Conservation (phyloP, 2,797 vertebrate species). For the Ctenochaetus hawaiiensis region DNA sequence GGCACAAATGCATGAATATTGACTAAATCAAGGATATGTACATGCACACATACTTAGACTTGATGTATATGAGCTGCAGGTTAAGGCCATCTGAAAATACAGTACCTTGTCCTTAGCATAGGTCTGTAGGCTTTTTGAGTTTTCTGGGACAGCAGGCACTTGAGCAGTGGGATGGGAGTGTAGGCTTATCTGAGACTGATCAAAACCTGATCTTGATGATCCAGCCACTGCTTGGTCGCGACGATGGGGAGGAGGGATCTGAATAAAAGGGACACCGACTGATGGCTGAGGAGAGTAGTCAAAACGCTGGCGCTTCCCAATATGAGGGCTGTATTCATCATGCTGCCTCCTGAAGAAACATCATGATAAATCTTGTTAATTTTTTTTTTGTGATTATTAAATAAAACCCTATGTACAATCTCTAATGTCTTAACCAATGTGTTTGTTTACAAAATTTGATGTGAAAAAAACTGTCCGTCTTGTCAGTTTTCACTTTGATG, state of each 20-base stretch:
- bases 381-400: neutral
- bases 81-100: constrained; percentile 12
- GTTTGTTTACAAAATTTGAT: neutral
- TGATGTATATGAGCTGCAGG: neutral
- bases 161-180: constrained; percentile 33
- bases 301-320: constrained; percentile 88
- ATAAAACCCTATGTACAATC: neutral
- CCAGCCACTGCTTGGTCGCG: constrained; percentile 78
- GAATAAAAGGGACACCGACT: constrained; percentile 17
- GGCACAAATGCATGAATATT: constrained; percentile 42
- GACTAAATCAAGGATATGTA: constrained; percentile 8
- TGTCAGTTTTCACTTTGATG: too few relatives aligned
- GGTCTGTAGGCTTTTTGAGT: constrained; percentile 64
- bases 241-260: constrained; percentile 42
- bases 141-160: constrained; percentile 47
- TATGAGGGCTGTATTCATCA: constrained; percentile 73
- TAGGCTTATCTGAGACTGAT: constrained; percentile 19
- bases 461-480: too few relatives aligned
- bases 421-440: neutral
- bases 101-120: constrained; percentile 89
- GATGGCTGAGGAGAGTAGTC: constrained; percentile 71
- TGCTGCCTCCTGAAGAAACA: constrained; percentile 86
- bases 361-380: neutral
- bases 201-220: constrained; percentile 60
- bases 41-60: neutral